These are phyloP conservation scores for Microplitis manilae DNA, from an alignment of 2,888 invertebrate species.

Conservation along the genomic window DNA sequence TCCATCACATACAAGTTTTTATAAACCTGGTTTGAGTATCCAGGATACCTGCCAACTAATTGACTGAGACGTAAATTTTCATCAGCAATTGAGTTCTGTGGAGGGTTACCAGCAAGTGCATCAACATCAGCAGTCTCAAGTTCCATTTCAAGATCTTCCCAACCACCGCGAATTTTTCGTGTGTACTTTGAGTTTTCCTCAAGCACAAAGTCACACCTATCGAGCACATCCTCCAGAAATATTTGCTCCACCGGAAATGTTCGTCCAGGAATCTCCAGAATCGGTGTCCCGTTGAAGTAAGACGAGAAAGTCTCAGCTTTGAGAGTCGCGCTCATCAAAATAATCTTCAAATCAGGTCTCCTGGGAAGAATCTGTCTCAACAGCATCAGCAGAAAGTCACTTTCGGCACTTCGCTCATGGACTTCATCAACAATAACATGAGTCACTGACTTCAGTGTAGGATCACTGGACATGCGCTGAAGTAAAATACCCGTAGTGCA, in stretches of 20 bases:
- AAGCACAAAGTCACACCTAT: conserved; percentile 76
- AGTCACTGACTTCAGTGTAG: conserved; percentile 82
- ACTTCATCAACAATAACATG: conserved; percentile 94
- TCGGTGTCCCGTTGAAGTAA: conserved; percentile 86
- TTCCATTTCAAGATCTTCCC: conserved; percentile 77
- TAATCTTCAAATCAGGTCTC: conserved; percentile 84
- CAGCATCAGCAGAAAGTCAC: conserved; percentile 90
- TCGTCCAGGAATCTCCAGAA: conserved; percentile 86
- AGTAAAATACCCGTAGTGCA: conserved; percentile 95
- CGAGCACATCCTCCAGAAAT: conserved; percentile 87
- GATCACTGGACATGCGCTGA: conserved; percentile 86
- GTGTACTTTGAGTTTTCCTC: conserved; percentile 78
- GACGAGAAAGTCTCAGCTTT: conserved; percentile 88
- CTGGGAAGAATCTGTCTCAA: conserved; percentile 82
- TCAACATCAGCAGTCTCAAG: conserved; percentile 78
- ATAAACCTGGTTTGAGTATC: conserved; percentile 77
- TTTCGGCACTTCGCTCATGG: conserved; percentile 92
- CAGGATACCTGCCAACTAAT: conserved; percentile 79
- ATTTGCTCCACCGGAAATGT: conserved; percentile 88
- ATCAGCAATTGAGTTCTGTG: conserved; percentile 78
- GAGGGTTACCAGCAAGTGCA: conserved; percentile 74
- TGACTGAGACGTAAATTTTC: conserved; percentile 81
- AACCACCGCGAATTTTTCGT: conserved; percentile 77
- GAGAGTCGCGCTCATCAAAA: conserved; percentile 95
- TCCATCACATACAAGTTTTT: conserved; percentile 86